Conservation (phyloP, 2,888 invertebrate species). For the Sinhomidia bicolor region DNA sequence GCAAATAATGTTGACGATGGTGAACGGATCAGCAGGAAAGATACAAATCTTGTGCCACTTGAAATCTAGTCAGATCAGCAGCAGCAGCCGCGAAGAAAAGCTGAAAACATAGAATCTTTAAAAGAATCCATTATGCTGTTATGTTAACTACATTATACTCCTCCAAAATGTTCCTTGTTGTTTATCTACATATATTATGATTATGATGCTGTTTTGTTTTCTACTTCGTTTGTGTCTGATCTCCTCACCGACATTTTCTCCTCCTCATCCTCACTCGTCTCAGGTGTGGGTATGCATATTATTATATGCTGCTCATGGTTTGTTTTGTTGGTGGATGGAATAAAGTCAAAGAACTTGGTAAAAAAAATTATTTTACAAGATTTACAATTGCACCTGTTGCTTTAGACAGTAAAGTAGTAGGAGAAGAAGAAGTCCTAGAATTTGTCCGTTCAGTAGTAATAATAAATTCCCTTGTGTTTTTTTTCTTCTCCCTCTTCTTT, state of each 20-base stretch:
- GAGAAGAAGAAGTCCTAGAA: conserved; percentile 43
- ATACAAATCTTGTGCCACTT: conserved; percentile 13
- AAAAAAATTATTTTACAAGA: neutral
- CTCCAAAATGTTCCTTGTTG: conserved; percentile 49
- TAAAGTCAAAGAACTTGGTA: conserved; percentile 66
- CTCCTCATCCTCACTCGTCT: neutral
- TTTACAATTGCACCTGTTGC: conserved; percentile 44
- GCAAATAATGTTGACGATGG: conserved; percentile 54
- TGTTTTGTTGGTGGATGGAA: neutral
- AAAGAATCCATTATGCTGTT: conserved; percentile 4
- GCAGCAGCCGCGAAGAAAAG: neutral
- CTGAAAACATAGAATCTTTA: neutral
- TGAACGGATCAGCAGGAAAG: conserved; percentile 21
- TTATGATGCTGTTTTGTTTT: neutral
- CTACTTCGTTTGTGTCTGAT: conserved; percentile 49
- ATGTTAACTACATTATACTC: neutral
- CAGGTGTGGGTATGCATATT: conserved; percentile 26
- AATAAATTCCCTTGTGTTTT: conserved; percentile 27
- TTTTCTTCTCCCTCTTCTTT: neutral
- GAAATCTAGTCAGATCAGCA: conserved; percentile 32
- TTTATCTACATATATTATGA: conserved; percentile 1
- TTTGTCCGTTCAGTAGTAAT: conserved; percentile 42
- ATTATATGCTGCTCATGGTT: too few relatives aligned
- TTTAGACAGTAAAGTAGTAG: neutral
- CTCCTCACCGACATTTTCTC: conserved; percentile 56